Conservation (phyloP, 1,140 invertebrate genomes). For the Drosophila nannoptera region DNA sequence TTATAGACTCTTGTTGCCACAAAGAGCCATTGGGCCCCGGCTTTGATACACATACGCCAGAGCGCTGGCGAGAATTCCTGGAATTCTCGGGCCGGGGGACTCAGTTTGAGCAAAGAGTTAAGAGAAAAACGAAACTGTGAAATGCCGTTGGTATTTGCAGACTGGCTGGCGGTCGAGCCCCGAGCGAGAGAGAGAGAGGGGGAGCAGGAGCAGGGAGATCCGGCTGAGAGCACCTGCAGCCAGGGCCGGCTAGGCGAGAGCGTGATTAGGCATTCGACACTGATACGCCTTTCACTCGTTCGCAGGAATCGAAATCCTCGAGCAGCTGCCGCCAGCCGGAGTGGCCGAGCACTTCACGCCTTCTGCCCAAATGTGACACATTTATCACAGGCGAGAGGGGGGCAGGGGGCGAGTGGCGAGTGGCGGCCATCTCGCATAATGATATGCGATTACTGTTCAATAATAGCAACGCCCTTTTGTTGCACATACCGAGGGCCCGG, state of each 20-base stretch:
- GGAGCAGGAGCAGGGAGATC: background rate
- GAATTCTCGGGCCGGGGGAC: conserved; percentile 42
- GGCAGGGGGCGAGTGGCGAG: conserved; percentile 2
- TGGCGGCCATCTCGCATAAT: conserved; percentile 6
- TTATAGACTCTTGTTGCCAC: conserved; percentile 11
- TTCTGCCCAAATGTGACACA: conserved; percentile 9
- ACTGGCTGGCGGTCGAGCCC: conserved; percentile 48
- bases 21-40: conserved; percentile 8
- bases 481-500: conserved; percentile 22
- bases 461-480: conserved; percentile 30
- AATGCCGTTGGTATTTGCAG: conserved; percentile 42
- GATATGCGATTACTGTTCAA: conserved; percentile 18
- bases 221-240: too few relatives aligned
- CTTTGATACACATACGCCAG: conserved; percentile 34
- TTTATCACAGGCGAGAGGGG: background rate
- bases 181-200: too few relatives aligned
- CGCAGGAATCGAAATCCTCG: background rate
- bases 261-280: too few relatives aligned
- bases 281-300: background rate
- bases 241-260: too few relatives aligned
- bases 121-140: conserved; percentile 14
- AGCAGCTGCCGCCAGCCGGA: too few relatives aligned
- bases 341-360: background rate
- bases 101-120: conserved; percentile 40
- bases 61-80: conserved; percentile 50